phyloP scores from a whole-genome alignment of 2,113 vertebrate species.

The Agapornis roseicollis region DNA sequence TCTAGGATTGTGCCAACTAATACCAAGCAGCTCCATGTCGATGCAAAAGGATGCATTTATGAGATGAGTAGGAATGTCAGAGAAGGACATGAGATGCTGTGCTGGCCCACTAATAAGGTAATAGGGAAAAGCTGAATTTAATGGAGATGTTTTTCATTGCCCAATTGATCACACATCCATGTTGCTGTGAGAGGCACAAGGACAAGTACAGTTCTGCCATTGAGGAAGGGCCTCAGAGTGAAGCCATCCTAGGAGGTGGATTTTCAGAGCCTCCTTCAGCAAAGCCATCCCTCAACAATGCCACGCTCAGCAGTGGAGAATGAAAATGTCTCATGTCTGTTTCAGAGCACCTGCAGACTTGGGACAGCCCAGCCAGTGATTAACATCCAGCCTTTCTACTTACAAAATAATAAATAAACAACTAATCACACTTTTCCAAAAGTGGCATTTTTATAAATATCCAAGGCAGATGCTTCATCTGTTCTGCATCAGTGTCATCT shows the following conservation, averaged over 20 bases:
- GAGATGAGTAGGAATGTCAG: neutral
- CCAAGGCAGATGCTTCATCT: conserved; percentile 14
- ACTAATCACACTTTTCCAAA: conserved; percentile 19
- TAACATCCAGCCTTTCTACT: neutral
- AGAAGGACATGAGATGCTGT: neutral
- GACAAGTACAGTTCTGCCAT: neutral
- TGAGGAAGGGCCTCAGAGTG: neutral
- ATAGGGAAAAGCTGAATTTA: neutral
- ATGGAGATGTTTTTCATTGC: neutral
- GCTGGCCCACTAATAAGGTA: neutral
- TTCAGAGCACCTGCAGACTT: neutral
- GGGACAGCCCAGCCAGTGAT: neutral
- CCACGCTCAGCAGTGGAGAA: neutral
- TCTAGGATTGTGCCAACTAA: neutral
- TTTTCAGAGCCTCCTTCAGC: neutral
- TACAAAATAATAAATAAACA: neutral
- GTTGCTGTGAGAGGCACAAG: neutral
- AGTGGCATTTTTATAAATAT: conserved; percentile 14
- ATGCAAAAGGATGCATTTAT: rapidly evolving
- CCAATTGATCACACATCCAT: rapidly evolving
- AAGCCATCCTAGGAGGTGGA: neutral
- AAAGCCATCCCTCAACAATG: neutral
- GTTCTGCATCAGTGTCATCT: neutral
- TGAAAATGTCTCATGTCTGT: rapidly evolving
- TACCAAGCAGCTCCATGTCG: neutral